Evolutionary conservation across 1,140 invertebrate genomes (phyloP), one percentile per base, ranked within the genome.

Genomic region (Dendroctonus valens): DNA sequence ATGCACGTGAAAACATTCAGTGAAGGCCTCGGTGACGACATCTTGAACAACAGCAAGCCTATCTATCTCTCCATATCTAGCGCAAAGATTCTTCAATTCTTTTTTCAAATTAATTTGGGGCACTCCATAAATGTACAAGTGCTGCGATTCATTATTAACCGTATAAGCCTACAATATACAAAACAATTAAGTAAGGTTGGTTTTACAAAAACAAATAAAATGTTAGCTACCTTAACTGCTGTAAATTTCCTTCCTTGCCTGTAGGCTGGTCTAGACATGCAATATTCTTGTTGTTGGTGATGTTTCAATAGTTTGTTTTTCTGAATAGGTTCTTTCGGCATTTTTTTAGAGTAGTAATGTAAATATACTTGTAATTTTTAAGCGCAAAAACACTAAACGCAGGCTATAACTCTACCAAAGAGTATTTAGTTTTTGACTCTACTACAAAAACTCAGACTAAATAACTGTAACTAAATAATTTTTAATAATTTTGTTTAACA

Each of bases 81-180:
- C 72, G 72, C 90, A 87, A 11, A 92, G 75, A 0, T 79, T 80
- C 72, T 86, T 86, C 0, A 94, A 72, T 77, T 96, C 91, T 68
- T 85, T 80, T 0, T 80, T 79, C 7, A 93, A 80, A 67, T 90
- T 87, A 0, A 96, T 78, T 65, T 87, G 84, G 7, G 93, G 93
- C 0, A 96, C 91, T 39, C 91, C 90, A 73, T 87, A 90, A 50
- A 96, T 82, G 54, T 94, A 80, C 0, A 97, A 76, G 79, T 96
- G 91, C 51, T 83, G 81, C 0, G 94, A 96, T 80, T 97, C 94
- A 70, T 88, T 86, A 64, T 87, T 89, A 12, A 95, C 83, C 37
- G 92, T 92, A 75, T 95, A 96, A 5, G 91, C 90, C 92, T n/a
- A n/a, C n/a, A n/a, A n/a, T n/a, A n/a, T n/a, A n/a, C n/a, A n/a